Conservation (phyloP, 2,113 vertebrate genomes). For the Salvelinus sp. region DNA sequence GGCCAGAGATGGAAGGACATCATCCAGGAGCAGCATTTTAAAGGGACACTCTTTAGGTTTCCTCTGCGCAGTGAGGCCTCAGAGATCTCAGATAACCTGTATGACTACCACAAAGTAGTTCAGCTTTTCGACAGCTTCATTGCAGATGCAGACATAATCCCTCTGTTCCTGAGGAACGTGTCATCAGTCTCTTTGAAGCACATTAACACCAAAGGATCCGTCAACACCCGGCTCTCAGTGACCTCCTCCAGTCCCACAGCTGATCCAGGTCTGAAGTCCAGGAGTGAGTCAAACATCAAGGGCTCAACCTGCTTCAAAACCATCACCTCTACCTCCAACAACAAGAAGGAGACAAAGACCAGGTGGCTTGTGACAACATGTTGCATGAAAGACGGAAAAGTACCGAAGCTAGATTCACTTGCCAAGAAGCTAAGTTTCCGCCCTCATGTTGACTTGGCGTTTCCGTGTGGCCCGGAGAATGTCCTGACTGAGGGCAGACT, state of each 20-base stretch:
- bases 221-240: slow-evolving; percentile 59
- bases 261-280: slow-evolving; percentile 3
- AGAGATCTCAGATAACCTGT: slow-evolving; percentile 77
- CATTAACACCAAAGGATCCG: slow-evolving; percentile 55
- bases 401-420: slow-evolving; percentile 57
- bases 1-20: slow-evolving; percentile 55
- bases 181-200: slow-evolving; percentile 65
- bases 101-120: slow-evolving; percentile 61
- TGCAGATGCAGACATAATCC: slow-evolving; percentile 77
- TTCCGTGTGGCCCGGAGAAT: slow-evolving; percentile 58
- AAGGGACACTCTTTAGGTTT: slow-evolving; percentile 82
- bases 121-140: slow-evolving; percentile 80
- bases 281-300: background rate
- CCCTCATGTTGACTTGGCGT: slow-evolving; percentile 79
- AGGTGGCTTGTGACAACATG: slow-evolving; percentile 69
- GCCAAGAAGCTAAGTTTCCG: slow-evolving; percentile 70
- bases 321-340: slow-evolving; percentile 45
- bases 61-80: slow-evolving; percentile 73
- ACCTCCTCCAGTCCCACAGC: slow-evolving; percentile 31
- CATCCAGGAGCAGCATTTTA: slow-evolving; percentile 64
- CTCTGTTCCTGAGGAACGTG: slow-evolving; percentile 81
- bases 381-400: slow-evolving; percentile 59
- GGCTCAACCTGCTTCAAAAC: slow-evolving; percentile 58
- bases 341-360: slow-evolving; percentile 44
- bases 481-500: slow-evolving; percentile 62